A percentile compares a stretch with the other conserved stretches of the same genome.
phyloP scores from a whole-genome alignment of 1,140 invertebrate species.

The Lordiphosa clarofinis region DNA sequence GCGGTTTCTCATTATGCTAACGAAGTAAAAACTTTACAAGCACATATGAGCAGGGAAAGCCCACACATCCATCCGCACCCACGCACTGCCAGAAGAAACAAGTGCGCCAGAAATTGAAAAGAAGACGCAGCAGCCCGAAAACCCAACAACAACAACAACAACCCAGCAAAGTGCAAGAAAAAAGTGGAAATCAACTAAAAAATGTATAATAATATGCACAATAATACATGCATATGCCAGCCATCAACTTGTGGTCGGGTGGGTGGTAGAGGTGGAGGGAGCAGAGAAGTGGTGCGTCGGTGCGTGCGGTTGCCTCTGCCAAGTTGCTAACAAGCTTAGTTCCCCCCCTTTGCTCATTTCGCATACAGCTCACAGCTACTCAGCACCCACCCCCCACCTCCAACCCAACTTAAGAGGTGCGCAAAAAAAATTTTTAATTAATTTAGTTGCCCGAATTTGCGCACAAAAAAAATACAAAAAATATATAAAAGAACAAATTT shows the following conservation, averaged over 20 bases:
- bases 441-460: constrained; percentile 56
- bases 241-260: constrained; percentile 1
- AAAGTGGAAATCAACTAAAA: constrained; percentile 53
- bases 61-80: constrained; percentile 12
- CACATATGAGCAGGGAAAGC: constrained; percentile 63
- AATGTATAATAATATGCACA: constrained; percentile 72
- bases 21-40: constrained; percentile 79
- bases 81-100: constrained; percentile 12
- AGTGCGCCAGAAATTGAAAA: constrained; percentile 50
- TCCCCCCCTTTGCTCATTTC: constrained; percentile 43
- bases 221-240: constrained; percentile 51
- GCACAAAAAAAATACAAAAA: constrained; percentile 3
- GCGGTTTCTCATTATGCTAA: constrained; percentile 79
- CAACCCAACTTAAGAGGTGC: background rate
- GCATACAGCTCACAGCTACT: constrained; percentile 9
- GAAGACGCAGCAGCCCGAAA: constrained; percentile 59
- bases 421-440: constrained; percentile 54
- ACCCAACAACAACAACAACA: constrained; percentile 48
- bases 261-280: too few species aligned
- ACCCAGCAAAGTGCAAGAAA: constrained; percentile 45
- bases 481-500: constrained; percentile 5
- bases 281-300: constrained; percentile 13
- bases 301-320: constrained; percentile 53
- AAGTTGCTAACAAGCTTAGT: constrained; percentile 75
- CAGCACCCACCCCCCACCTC: constrained; percentile 5